Percentiles rank a stretch among this genome's conserved stretches.
phyloP scores from a whole-genome alignment of 2,888 invertebrate genomes.

The Eupeodes luniger region DNA sequence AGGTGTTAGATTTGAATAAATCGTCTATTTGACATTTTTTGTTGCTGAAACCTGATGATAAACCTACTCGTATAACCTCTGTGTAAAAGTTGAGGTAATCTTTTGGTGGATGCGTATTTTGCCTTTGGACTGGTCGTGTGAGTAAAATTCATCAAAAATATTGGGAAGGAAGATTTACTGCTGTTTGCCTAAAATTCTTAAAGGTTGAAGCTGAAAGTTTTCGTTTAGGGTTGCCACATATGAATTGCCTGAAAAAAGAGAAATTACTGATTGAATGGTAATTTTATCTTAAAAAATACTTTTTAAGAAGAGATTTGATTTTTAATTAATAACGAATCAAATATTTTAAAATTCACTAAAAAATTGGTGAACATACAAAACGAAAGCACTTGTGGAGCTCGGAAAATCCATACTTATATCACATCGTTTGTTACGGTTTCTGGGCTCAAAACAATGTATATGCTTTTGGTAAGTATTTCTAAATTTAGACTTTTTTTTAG shows the following conservation, averaged over 20 bases:
- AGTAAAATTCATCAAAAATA: neutral
- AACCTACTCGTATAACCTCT: neutral
- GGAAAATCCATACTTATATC: too few relatives aligned
- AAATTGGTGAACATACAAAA: too few relatives aligned
- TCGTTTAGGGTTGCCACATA: neutral
- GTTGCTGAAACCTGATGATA: neutral
- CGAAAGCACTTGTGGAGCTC: too few relatives aligned
- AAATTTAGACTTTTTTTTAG: too few relatives aligned
- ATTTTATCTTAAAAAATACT: too few relatives aligned
- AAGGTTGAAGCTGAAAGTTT: neutral
- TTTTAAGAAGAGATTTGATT: too few relatives aligned
- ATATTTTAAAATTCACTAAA: too few relatives aligned
- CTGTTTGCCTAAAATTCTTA: neutral
- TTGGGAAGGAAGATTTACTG: neutral
- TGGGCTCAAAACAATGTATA: too few relatives aligned
- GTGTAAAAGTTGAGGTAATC: slow-evolving; percentile 6
- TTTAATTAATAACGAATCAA: too few relatives aligned
- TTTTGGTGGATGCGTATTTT: neutral
- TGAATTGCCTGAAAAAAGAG: neutral
- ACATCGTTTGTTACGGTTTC: too few relatives aligned
- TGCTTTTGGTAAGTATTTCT: too few relatives aligned
- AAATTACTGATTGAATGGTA: too few relatives aligned
- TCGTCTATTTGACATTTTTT: slow-evolving; percentile 10
- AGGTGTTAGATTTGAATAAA: slow-evolving; percentile 27
- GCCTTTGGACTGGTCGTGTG: neutral